Percentiles rank a stretch among this genome's conserved stretches.
Conservation (phyloP, 2,113 vertebrate genomes). For the Peromyscus maniculatus region DNA sequence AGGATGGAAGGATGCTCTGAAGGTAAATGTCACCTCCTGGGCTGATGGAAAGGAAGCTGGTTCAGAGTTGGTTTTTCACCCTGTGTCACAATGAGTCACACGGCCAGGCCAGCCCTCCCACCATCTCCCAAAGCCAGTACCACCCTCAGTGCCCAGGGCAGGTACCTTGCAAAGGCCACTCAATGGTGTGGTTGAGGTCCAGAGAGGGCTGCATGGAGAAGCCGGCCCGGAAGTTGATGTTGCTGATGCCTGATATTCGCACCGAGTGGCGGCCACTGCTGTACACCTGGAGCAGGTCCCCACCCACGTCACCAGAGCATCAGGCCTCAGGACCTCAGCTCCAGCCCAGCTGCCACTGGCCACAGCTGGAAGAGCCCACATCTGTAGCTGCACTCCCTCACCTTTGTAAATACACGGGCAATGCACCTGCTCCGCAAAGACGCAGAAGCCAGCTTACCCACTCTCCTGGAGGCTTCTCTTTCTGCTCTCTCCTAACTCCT, state of each 20-base stretch:
- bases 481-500: accelerated
- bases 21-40: neutral
- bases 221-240: constrained; percentile 92
- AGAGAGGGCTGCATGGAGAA: constrained; percentile 90
- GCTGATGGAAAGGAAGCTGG: neutral
- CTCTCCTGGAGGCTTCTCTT: neutral
- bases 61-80: neutral
- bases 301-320: accelerated
- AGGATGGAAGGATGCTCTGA: neutral
- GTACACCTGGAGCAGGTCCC: constrained; percentile 86
- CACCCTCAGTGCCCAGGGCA: accelerated
- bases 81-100: neutral
- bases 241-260: constrained; percentile 94
- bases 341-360: accelerated
- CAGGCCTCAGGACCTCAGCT: neutral
- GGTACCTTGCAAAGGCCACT: constrained; percentile 93
- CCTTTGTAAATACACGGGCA: neutral
- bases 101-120: neutral
- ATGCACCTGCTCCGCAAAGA: neutral
- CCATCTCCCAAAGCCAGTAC: neutral
- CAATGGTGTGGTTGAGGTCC: constrained; percentile 89
- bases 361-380: accelerated
- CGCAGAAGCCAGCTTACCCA: neutral
- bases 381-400: neutral
- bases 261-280: constrained; percentile 94